Percentiles rank a stretch among this genome's conserved stretches.
phyloP scores from a whole-genome alignment of 2,797 vertebrate genomes.

The Caiman crocodilus region DNA sequence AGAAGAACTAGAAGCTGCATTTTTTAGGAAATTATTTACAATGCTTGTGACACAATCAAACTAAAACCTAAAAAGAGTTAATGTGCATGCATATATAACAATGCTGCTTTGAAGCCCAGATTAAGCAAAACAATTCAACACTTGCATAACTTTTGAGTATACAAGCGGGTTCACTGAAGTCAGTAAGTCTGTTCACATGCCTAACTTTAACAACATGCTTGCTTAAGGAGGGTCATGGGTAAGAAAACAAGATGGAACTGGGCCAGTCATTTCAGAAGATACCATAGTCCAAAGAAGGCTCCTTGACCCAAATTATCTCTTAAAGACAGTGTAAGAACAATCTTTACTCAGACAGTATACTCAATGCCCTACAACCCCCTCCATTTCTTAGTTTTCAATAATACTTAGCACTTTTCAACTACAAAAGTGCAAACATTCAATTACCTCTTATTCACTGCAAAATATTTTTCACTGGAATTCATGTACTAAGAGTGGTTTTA shows the following conservation, averaged over 20 bases:
- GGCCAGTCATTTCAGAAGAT: neutral
- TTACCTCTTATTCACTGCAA: neutral
- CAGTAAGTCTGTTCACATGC: neutral
- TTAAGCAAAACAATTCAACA: neutral
- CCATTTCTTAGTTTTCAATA: too few species aligned
- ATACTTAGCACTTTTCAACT: neutral
- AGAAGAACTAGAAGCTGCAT: neutral
- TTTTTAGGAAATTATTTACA: constrained; percentile 61
- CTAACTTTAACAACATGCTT: neutral
- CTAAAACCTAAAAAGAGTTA: constrained; percentile 42
- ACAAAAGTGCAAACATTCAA: neutral
- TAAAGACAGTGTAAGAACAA: neutral
- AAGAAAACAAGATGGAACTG: neutral
- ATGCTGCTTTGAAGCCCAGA: neutral
- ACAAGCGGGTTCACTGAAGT: neutral
- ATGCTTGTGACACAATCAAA: constrained; percentile 44
- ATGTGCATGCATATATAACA: neutral
- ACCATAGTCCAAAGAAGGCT: neutral
- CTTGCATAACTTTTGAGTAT: neutral
- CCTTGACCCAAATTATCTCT: neutral
- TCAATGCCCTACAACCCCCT: neutral
- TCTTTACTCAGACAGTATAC: neutral
- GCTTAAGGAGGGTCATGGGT: neutral
- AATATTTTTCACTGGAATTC: neutral
- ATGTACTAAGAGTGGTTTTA: neutral